phyloP scores from a whole-genome alignment of 64 coral and sea anemone genomes.

The Trachythela sp. region DNA sequence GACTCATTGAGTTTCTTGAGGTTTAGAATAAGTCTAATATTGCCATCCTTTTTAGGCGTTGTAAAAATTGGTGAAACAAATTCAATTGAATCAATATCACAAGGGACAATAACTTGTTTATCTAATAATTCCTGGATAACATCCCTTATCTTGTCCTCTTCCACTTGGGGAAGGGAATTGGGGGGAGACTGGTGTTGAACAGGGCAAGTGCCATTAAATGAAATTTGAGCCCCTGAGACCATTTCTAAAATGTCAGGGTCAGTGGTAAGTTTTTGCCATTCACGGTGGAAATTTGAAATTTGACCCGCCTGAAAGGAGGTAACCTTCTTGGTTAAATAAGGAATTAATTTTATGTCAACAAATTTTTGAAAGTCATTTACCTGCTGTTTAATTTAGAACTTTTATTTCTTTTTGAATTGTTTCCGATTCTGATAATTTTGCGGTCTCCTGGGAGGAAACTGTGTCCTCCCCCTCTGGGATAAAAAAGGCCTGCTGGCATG shows the following conservation, averaged over 20 bases:
- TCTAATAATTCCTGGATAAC: background rate
- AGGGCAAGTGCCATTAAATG: background rate
- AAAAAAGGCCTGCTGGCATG: background rate
- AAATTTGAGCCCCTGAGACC: background rate
- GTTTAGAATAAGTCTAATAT: background rate
- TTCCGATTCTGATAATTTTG: background rate
- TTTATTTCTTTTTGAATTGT: background rate
- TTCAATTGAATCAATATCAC: background rate
- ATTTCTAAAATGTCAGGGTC: background rate
- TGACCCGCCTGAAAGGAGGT: slow-evolving; percentile 17
- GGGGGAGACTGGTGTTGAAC: slow-evolving; percentile 4
- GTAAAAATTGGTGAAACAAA: slow-evolving; percentile 17
- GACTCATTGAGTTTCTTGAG: background rate
- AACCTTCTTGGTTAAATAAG: slow-evolving; percentile 12
- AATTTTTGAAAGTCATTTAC: background rate
- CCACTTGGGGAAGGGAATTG: background rate
- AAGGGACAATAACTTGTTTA: background rate
- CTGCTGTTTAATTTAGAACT: background rate
- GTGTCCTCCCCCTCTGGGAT: background rate
- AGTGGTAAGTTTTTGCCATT: background rate
- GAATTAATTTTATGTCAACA: background rate
- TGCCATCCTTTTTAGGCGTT: background rate
- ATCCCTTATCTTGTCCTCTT: background rate
- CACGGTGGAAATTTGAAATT: background rate
- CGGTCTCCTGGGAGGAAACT: background rate